These are phyloP conservation scores for Pseudococcus jackbeardsleyi DNA, from an alignment of 2,888 invertebrate species.

Conservation along the genomic window DNA sequence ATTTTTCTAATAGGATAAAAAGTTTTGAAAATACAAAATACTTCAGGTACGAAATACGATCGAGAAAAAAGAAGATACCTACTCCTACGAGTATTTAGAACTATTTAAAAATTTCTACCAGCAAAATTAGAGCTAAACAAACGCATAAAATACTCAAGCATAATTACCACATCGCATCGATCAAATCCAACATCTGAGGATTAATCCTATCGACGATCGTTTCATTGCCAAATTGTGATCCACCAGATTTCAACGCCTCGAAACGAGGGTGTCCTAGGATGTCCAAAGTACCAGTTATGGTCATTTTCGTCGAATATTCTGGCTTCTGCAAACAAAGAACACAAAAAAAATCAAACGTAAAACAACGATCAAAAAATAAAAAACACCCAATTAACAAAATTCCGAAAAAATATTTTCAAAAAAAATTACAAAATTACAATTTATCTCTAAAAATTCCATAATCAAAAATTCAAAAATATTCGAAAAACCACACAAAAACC, in stretches of 20 bases:
- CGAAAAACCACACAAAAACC: too few relatives aligned
- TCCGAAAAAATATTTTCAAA: not conserved
- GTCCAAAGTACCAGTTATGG: conserved; percentile 10
- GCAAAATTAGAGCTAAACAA: not conserved
- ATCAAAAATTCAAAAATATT: not conserved
- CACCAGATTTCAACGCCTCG: conserved; percentile 66
- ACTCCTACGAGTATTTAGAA: too few relatives aligned
- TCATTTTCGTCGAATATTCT: conserved; percentile 13
- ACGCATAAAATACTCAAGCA: not conserved
- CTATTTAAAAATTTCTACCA: too few relatives aligned
- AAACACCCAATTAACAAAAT: not conserved
- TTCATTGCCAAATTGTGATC: conserved; percentile 74
- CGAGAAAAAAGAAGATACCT: too few relatives aligned
- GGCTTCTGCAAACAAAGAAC: not conserved
- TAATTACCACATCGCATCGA: conserved; percentile 75
- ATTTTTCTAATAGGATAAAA: too few relatives aligned
- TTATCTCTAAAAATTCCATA: too few relatives aligned
- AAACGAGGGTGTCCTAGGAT: not conserved
- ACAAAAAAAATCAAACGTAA: not conserved
- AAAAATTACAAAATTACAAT: not conserved
- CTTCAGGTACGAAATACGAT: too few relatives aligned
- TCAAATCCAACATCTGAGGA: conserved; percentile 81
- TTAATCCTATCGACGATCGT: conserved; percentile 87
- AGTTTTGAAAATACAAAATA: too few relatives aligned
- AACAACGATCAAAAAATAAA: not conserved